Base-by-base conservation (phyloP, 2,888 invertebrate genomes). In the Anagyrus pseudococci region DNA sequence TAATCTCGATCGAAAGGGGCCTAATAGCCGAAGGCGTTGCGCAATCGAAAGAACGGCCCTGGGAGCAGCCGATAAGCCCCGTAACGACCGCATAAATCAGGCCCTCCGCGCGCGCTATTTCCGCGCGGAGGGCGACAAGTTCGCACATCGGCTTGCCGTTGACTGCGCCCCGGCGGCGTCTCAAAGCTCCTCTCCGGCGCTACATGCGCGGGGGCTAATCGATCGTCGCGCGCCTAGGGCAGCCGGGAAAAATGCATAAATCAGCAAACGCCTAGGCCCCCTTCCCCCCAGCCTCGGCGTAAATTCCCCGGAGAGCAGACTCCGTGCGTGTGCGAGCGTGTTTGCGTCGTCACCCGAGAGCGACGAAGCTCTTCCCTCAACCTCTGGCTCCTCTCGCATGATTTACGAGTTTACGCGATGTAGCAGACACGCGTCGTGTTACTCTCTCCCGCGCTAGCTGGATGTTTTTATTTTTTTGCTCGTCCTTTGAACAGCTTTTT, bases 231-330 rank as follows among this genome's bases (percentile, higher is more conserved):
- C 37, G 17, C 33, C 43, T 43, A 20, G 23, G 40, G 25, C 40
- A 3, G 37, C n/a, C 43, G 53, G 20, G 56, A 62, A 57, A 62
- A 56, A 50, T 50, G 17, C 62, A 62, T 62, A 62, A 62, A 62
- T 62, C 62, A 62, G 60, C n/a, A 10, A n/a, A n/a, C n/a, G n/a
- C n/a, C n/a, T n/a, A n/a, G n/a, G n/a, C n/a, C n/a, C n/a, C n/a
- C n/a, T n/a, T n/a, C n/a, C n/a, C n/a, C n/a, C n/a, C 40, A 19
- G 53, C 25, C 46, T 50, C 61, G 61, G 55, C 62, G 57, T 62
- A 62, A 62, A 62, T 62, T 57, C 56, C 50, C 43, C 48, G 15
- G 49, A n/a, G 33, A 37, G 33, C 33, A 2, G 8, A 37, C 13
- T 37, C 33, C 41, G 20, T 37, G 43, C n/a, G 29, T 23, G 22